Base-by-base conservation (phyloP, 1,140 invertebrate species). In the Maconellicoccus hirsutus region DNA sequence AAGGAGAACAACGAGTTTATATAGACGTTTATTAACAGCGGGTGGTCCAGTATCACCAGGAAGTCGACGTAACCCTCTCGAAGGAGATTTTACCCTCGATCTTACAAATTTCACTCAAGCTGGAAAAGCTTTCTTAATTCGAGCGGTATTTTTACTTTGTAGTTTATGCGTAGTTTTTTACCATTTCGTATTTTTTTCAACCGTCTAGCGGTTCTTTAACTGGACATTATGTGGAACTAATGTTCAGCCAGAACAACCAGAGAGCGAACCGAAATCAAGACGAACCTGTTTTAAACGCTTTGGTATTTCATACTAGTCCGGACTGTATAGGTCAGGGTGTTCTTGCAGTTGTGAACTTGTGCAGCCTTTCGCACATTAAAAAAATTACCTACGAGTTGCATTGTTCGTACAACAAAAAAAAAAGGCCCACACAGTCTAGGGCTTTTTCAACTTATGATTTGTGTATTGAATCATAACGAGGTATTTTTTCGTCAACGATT, bases 191-290 rank as follows among this genome's bases (percentile, higher is more conserved):
- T 19, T 52, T 52, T 52, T 52, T 52, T 16, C 42, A 52, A 52
- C 42, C 16, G 42, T 52, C 42, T 52, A 52, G 42, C 42, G 42
- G 42, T 52, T 52, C 42, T 52, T 52, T 19, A 14, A 52, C n/a
- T 52, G 42, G 42, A 52, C 42, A 52, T 52, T 52, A 52, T 52
- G 42, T 52, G 42, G 42, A 52, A 52, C 42, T 52, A 52, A 52
- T 52, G n/a, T 52, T 52, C 42, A 52, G 16, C 42, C 42, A 14
- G 42, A 52, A 52, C 42, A 52, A 52, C 42, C 42, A 52, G 16
- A 52, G 12, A 52, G 42, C n/a, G 16, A 16, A 8, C 42, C 42
- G 42, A 52, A 52, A 52, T 52, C 42, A 52, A 52, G 42, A 52
- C 42, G 42, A 52, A 52, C 42, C 42, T 52, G 42, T 52, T 52